Percentiles rank a stretch among this genome's conserved stretches.
phyloP scores from a whole-genome alignment of 2,113 vertebrate genomes.

The Xiphias gladius region DNA sequence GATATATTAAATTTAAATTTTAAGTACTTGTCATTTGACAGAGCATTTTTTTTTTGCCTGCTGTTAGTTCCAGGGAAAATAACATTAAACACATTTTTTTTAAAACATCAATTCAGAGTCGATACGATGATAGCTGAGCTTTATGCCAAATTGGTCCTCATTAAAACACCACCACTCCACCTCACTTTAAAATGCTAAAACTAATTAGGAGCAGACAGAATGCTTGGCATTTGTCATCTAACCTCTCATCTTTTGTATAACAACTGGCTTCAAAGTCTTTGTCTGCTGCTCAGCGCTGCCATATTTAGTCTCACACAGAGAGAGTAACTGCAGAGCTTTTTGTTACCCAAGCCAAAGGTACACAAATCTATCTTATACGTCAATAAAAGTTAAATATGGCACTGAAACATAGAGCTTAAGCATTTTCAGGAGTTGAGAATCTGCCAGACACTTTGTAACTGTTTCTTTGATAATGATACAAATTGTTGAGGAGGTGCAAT shows the following conservation, averaged over 20 bases:
- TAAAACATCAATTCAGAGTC: conserved; percentile 14
- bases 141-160: conserved; percentile 43
- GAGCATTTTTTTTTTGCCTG: not conserved
- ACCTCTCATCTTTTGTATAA: conserved; percentile 60
- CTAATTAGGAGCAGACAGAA: conserved; percentile 56
- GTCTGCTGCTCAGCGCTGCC: conserved; percentile 47
- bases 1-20: no score
- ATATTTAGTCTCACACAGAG: conserved; percentile 31
- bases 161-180: conserved; percentile 36
- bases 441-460: conserved; percentile 45
- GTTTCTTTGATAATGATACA: conserved; percentile 25
- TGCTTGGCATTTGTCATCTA: conserved; percentile 57
- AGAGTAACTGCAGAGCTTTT: conserved; percentile 48
- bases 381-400: conserved; percentile 70
- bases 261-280: conserved; percentile 66
- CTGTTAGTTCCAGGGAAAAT: conserved; percentile 11
- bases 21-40: not conserved
- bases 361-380: conserved; percentile 54
- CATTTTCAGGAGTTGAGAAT: conserved; percentile 20
- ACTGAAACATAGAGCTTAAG: conserved; percentile 42
- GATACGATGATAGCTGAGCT: conserved; percentile 29
- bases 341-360: conserved; percentile 40
- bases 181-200: conserved; percentile 50
- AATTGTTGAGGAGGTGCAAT: conserved; percentile 28
- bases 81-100: conserved; percentile 30